Base-by-base conservation (phyloP, 2,113 vertebrate species). In the Paralichthys olivaceus region DNA sequence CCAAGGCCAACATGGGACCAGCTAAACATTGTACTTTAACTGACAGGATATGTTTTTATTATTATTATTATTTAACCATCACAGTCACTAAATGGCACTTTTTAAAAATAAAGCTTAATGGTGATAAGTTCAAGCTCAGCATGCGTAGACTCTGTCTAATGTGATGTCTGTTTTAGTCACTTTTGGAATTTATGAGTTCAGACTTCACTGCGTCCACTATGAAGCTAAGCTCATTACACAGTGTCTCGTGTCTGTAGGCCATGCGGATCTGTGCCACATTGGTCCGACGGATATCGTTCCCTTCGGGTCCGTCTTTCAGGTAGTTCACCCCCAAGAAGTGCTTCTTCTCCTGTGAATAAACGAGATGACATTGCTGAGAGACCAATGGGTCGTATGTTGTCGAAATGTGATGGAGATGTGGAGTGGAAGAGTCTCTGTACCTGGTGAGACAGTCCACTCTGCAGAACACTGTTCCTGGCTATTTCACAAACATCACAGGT, bases 241-340 rank as follows among this genome's bases (percentile, higher is more conserved):
- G 89, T 0, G 95, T 98, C 90, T 98, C 97, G 0, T 97, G 94
- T 85, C 97, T 95, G 93, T 96, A 98, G 58, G 96, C 96, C 96
- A 97, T 96, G 69, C 97, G 96, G 86, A 98, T 98, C 93, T 98
- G 97, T 22, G 97, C 96, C 0, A 98, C 97, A 0, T 98, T 98
- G 65, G 96, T 97, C 87, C 96, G 96, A 65, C 94, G 94, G 86
- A 98, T 98, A 75, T 98, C 95, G 3, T 98, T 98, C 61, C 97
- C 97, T 45, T 96, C 96, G 0, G 96, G 96, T 76, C 97, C 97
- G 57, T 97, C 96, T 89, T 96, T 96, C 72, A 94, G 93, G 75
- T 97, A 97, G 89, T 96, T 95, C 55, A 75, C 43, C 20, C 96
- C 97, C 51, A 98, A 45, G 91, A 97, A 98, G 77, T 94, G 96